Conservation (phyloP, 2,888 invertebrate species). For the Thecocarcelia acutangulata region DNA sequence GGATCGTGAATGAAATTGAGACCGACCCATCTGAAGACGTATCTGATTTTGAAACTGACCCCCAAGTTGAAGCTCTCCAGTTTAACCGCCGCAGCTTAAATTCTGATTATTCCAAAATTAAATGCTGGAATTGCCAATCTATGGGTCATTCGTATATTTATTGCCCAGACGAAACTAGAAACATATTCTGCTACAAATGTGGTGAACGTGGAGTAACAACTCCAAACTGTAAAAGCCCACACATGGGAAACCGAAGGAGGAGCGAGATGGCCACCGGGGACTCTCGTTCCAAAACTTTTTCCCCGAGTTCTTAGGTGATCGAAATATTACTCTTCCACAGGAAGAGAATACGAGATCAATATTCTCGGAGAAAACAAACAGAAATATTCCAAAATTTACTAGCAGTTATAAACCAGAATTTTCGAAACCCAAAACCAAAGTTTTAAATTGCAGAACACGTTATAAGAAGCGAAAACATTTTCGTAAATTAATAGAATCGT, state of each 20-base stretch:
- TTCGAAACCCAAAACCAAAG: not conserved
- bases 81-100: not conserved
- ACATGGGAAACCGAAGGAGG: no score
- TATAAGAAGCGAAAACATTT: not conserved
- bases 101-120: conserved; percentile 31
- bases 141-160: conserved; percentile 46
- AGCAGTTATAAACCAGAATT: no score
- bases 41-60: no score
- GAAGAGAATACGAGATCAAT: no score
- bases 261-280: conserved; percentile 47
- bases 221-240: no score
- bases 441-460: not conserved
- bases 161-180: no score
- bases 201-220: no score
- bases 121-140: conserved; percentile 37
- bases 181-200: no score
- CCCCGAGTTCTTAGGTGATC: conserved; percentile 33
- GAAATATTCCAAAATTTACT: not conserved
- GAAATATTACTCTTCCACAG: conserved; percentile 14
- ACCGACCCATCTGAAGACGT: not conserved
- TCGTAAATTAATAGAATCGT: conserved; percentile 19
- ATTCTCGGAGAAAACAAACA: not conserved
- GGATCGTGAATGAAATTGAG: not conserved
- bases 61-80: no score
- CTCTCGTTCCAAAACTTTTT: conserved; percentile 27